Evolutionary conservation across 2,113 vertebrate genomes (phyloP).

Genomic region (Labeo catla): DNA sequence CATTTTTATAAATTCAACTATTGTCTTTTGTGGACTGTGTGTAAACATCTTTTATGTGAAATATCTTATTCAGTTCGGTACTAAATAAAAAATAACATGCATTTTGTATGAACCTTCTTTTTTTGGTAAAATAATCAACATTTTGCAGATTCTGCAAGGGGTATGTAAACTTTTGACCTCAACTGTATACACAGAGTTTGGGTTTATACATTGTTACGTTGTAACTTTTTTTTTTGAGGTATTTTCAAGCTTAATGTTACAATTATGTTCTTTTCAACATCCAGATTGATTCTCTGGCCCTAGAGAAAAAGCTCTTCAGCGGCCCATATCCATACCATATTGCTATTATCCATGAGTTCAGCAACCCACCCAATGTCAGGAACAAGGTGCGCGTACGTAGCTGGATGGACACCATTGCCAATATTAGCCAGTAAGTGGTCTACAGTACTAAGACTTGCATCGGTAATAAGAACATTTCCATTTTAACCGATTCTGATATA

Average conservation of each 20-base stretch:
- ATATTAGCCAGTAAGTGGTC: conserved; percentile 94
- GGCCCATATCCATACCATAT: conserved; percentile 98
- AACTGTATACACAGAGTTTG: too few relatives aligned
- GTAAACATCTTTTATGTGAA: too few relatives aligned
- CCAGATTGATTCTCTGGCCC: conserved; percentile 89
- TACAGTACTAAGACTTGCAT: background rate
- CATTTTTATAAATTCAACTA: too few relatives aligned
- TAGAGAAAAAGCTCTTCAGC: conserved; percentile 94
- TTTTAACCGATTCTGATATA: background rate
- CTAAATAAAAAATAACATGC: too few relatives aligned
- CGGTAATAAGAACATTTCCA: background rate
- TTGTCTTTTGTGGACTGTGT: too few relatives aligned
- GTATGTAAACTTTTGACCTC: too few relatives aligned
- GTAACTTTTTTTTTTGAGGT: background rate
- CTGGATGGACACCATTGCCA: conserved; percentile 99
- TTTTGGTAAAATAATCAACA: too few relatives aligned
- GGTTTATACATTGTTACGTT: background rate
- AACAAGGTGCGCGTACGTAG: conserved; percentile 97
- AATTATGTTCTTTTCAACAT: background rate
- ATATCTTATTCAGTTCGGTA: too few relatives aligned
- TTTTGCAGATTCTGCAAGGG: too few relatives aligned
- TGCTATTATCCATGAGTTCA: conserved; percentile 96
- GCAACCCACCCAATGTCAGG: conserved; percentile 96
- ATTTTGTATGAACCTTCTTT: too few relatives aligned
- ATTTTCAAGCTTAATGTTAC: background rate